These are phyloP conservation scores for Poecile atricapillus DNA, from an alignment of 2,113 vertebrate genomes.

Conservation along the genomic window DNA sequence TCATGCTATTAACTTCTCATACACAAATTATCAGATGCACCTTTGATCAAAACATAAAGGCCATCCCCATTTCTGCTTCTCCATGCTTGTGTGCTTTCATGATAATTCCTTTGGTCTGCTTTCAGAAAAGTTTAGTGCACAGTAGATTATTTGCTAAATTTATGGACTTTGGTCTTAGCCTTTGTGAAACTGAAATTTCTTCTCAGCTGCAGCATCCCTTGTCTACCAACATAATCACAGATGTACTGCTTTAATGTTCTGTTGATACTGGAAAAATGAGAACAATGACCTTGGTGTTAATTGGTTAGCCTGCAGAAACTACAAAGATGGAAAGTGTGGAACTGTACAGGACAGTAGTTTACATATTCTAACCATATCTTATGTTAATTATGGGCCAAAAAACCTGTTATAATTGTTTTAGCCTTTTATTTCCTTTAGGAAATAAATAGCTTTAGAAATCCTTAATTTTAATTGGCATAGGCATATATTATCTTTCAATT, in stretches of 20 bases:
- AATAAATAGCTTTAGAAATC: not conserved
- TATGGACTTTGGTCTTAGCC: not conserved
- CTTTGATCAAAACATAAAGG: not conserved
- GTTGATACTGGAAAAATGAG: constrained; percentile 65
- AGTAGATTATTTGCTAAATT: not conserved
- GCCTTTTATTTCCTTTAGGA: not conserved
- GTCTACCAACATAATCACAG: constrained; percentile 30
- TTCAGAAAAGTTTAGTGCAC: not conserved
- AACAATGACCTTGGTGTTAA: constrained; percentile 70
- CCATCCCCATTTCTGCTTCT: not conserved
- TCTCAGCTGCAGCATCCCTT: not conserved
- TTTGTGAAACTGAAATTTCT: constrained; percentile 14
- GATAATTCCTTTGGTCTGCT: not conserved
- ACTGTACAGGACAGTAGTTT: constrained; percentile 18
- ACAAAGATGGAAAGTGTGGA: constrained; percentile 43
- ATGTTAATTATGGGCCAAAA: constrained; percentile 40
- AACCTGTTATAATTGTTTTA: not conserved
- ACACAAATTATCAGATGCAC: not conserved
- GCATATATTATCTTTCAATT: not conserved
- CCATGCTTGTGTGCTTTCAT: not conserved
- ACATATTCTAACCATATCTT: constrained; percentile 11
- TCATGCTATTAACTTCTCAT: not conserved
- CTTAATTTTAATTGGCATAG: not conserved
- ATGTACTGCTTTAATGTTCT: constrained; percentile 52
- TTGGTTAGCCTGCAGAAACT: constrained; percentile 46